Base-by-base conservation (phyloP, 2,113 vertebrate species). In the Nanorana parkeri region DNA sequence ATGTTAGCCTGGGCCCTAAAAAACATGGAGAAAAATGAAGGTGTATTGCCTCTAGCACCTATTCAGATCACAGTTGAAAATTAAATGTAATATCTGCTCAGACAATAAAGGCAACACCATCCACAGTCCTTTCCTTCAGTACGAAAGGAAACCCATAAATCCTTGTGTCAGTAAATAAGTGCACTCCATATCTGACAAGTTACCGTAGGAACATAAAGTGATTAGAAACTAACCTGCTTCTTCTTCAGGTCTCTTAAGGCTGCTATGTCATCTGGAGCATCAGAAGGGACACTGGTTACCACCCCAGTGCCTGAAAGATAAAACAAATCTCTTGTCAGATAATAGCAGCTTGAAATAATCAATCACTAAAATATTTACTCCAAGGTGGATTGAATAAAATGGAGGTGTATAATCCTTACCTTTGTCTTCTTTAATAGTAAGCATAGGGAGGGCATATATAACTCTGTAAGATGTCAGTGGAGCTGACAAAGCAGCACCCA, bases 391-490 rank as follows among this genome's bases (percentile, higher is more conserved):
- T 5, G 1, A 51, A 13, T 8, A 21, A 80, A 52, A 68, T 76
- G 78, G 52, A 76, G 3, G 54, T 32, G 75, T 26, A 3, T 23
- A 0, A 13, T 16, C 23, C 47, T 52, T 95, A 99, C 98, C 98
- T 97, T 99, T 99, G 83, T 99, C 96, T 83, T 99, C 97, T 87
- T 98, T 99, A 88, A 99, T 98, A 51, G 96, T 98, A 76, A 99
- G 94, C 98, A 99, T 99, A 24, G 98, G 98, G 69, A 99, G 94
- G 71, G 95, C 93, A 0, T 97, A 97, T 7, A 98, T 94, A 64
- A 95, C 91, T 81, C 95, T 96, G 85, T 98, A 98, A 69, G 90
- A 83, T 0, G 93, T 96, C 67, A 99, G 89, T 20, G 98, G 98
- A 5, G 97, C 97, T 3, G 89, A 94, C 74, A 99, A 89, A 0